Evolutionary conservation across 2,113 vertebrate species (phyloP).

Genomic region (Podilymbus podiceps): DNA sequence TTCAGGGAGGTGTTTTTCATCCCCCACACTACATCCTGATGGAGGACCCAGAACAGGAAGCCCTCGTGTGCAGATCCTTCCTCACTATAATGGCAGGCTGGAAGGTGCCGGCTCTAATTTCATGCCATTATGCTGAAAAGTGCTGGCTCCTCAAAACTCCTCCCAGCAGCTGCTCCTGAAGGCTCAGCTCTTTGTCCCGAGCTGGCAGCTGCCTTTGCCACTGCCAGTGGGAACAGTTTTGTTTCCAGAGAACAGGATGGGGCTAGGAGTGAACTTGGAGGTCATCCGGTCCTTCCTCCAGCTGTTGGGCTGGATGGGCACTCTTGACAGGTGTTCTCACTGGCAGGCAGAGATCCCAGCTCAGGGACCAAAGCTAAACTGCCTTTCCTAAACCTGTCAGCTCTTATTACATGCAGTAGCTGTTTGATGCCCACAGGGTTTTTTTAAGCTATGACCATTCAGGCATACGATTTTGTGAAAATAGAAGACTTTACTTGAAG

Average conservation of each 20-base stretch:
- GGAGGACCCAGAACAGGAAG: background rate
- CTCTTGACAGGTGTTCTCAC: background rate
- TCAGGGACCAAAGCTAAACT: background rate
- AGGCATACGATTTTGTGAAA: background rate
- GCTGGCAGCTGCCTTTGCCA: slow-evolving; percentile 8
- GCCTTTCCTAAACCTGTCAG: background rate
- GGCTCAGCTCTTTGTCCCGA: slow-evolving; percentile 16
- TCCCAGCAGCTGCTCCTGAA: background rate
- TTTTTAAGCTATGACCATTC: background rate
- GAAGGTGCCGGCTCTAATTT: background rate
- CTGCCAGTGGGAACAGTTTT: background rate
- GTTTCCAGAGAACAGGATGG: background rate
- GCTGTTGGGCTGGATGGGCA: background rate
- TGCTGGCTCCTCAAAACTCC: background rate
- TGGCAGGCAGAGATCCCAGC: background rate
- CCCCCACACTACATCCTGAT: background rate
- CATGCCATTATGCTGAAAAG: background rate
- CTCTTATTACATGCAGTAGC: fast-evolving
- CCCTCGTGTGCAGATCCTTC: background rate
- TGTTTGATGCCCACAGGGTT: background rate
- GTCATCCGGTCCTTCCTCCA: slow-evolving; percentile 32
- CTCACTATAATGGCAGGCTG: background rate
- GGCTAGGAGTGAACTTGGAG: background rate
- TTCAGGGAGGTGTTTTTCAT: background rate
- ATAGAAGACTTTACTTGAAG: background rate